Evolutionary conservation across 2,113 vertebrate species (phyloP).

Genomic region (Erinaceus europaeus): DNA sequence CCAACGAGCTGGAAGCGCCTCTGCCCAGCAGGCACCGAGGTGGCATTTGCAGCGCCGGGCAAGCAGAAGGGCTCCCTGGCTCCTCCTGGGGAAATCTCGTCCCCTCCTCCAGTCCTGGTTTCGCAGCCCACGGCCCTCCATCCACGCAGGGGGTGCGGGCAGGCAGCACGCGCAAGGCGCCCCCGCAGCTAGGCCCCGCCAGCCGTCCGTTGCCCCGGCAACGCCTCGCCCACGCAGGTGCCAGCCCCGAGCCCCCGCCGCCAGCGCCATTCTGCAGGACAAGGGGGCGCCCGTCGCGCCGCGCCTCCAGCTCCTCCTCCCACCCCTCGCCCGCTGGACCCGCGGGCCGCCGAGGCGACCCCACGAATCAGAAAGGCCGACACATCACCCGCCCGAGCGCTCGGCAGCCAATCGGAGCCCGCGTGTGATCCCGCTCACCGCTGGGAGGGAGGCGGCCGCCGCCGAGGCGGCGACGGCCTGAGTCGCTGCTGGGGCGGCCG

Average conservation of each 20-base stretch:
- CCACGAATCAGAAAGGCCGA: conserved; percentile 70
- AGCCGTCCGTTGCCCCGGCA: background rate
- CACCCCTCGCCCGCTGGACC: too few species aligned
- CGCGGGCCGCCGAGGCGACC: too few species aligned
- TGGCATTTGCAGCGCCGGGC: background rate
- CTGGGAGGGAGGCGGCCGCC: conserved; percentile 57
- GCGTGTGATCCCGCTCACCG: conserved; percentile 68
- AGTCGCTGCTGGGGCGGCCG: conserved; percentile 58
- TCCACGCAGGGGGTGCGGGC: background rate
- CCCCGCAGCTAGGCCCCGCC: background rate
- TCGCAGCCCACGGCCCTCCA: background rate
- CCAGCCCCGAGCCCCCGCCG: accelerated
- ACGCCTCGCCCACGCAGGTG: background rate
- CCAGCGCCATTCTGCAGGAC: background rate
- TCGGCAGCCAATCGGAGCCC: conserved; percentile 73
- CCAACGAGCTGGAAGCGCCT: background rate
- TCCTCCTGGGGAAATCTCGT: background rate
- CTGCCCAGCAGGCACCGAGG: background rate
- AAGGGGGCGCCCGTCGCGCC: background rate
- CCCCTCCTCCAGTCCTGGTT: background rate
- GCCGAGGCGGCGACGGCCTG: background rate
- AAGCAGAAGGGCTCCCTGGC: background rate
- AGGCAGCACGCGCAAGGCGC: accelerated
- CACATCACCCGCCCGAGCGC: conserved; percentile 53
- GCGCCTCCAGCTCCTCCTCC: background rate